These are phyloP conservation scores for Palythoa heliodiscus DNA, from an alignment of 92 coral and sea anemone species.

Conservation along the genomic window DNA sequence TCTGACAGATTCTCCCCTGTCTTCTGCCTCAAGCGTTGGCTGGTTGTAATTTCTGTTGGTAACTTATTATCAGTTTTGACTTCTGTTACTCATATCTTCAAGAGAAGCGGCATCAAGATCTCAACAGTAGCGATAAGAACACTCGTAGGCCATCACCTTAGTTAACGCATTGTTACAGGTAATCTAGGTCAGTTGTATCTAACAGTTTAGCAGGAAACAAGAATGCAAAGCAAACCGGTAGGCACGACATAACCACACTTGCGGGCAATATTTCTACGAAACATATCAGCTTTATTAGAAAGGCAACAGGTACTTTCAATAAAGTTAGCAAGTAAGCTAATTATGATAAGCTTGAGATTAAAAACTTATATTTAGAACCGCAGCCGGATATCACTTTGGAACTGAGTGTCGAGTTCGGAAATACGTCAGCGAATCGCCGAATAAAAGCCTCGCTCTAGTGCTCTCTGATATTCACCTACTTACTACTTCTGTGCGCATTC, in stretches of 20 bases:
- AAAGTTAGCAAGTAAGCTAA: neutral
- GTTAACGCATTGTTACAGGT: neutral
- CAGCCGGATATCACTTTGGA: slow-evolving; percentile 4
- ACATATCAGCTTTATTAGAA: no score
- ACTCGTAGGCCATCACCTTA: neutral
- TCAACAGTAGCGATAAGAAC: neutral
- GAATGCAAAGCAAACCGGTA: no score
- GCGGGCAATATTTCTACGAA: no score
- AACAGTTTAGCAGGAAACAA: neutral
- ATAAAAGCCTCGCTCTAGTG: no score
- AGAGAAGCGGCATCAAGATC: neutral
- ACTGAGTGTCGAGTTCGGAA: neutral
- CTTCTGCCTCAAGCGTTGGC: neutral
- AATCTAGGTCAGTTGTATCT: neutral
- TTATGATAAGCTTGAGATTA: neutral
- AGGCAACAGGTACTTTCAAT: no score
- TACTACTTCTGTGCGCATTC: no score
- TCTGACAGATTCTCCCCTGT: neutral
- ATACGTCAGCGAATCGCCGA: neutral
- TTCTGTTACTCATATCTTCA: slow-evolving; percentile 7
- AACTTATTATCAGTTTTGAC: neutral
- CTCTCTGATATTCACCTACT: no score
- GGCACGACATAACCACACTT: no score
- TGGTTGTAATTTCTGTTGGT: no score
- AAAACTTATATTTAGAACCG: neutral